Evolutionary conservation across 1,140 invertebrate genomes (phyloP), one percentile per base, ranked within the genome.

Genomic region (Cherax quadricarinatus): DNA sequence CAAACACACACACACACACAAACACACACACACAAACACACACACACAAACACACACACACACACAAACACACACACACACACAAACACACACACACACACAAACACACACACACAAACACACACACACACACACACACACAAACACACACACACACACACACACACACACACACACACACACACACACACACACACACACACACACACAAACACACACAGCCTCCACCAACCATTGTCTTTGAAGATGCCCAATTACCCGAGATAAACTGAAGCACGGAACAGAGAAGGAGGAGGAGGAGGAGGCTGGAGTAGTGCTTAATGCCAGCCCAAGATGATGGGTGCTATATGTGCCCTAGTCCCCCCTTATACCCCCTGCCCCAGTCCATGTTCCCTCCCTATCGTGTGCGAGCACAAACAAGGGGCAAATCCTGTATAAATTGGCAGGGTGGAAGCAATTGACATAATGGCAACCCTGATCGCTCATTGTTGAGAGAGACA

Each of bases 11-110:
- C 66, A 4, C n/a, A n/a, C n/a, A n/a, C n/a, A n/a, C n/a, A n/a
- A n/a, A n/a, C n/a, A n/a, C n/a, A n/a, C n/a, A n/a, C n/a, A n/a
- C n/a, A n/a, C n/a, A n/a, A n/a, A n/a, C n/a, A n/a, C n/a, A n/a
- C n/a, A n/a, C n/a, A n/a, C n/a, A n/a, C n/a, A n/a, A n/a, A n/a
- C n/a, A n/a, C n/a, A n/a, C n/a, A n/a, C n/a, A n/a, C n/a, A n/a
- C n/a, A n/a, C 53, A 57, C 53, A 57, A 0, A 57, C 53, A 57
- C 53, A 57, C 53, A 57, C 53, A 57, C 2, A 57, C 53, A 57
- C 53, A 57, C 53, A 82, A n/a, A 82, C 80, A 82, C 80, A 82
- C 80, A 82, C 12, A 86, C 21, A 73, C 14, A 86, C 30, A 86
- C 41, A 86, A 2, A 86, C 30, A 73, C 30, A 86, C 62, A 86